phyloP scores from a whole-genome alignment of 2,888 invertebrate species.

The Cotesia congregata region DNA sequence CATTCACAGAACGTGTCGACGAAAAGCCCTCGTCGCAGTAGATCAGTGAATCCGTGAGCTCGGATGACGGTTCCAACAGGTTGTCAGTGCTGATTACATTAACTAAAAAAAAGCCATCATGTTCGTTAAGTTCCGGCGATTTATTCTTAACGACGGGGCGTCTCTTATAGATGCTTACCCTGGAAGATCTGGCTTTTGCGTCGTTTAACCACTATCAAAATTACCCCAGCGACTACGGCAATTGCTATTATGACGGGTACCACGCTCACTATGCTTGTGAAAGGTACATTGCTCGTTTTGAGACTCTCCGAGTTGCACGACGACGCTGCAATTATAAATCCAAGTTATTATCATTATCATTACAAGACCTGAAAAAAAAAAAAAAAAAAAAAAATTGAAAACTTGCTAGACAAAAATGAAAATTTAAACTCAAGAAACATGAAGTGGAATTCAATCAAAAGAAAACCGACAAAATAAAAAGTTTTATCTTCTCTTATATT shows the following conservation, averaged over 20 bases:
- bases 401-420: neutral
- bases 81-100: slow-evolving; percentile 19
- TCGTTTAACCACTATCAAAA: slow-evolving; percentile 31
- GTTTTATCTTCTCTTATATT: neutral
- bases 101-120: slow-evolving; percentile 27
- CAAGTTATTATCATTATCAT: neutral
- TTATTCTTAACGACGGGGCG: slow-evolving; percentile 21
- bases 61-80: slow-evolving; percentile 40
- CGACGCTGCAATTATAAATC: slow-evolving; percentile 35
- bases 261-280: slow-evolving; percentile 20
- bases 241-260: slow-evolving; percentile 32
- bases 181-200: slow-evolving; percentile 18
- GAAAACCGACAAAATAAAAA: neutral
- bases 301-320: slow-evolving; percentile 28
- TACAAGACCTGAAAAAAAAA: neutral
- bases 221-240: slow-evolving; percentile 7
- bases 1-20: slow-evolving; percentile 20
- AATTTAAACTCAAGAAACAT: neutral
- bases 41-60: slow-evolving; percentile 41
- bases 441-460: neutral
- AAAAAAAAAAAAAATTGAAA: neutral
- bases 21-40: slow-evolving; percentile 34
- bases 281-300: slow-evolving; percentile 24
- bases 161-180: slow-evolving; percentile 20
- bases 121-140: slow-evolving; percentile 24